A percentile compares a stretch with the other conserved stretches of the same genome.
Evolutionary conservation across 2,888 invertebrate genomes (phyloP).

Genomic region (Emmelina monodactyla): DNA sequence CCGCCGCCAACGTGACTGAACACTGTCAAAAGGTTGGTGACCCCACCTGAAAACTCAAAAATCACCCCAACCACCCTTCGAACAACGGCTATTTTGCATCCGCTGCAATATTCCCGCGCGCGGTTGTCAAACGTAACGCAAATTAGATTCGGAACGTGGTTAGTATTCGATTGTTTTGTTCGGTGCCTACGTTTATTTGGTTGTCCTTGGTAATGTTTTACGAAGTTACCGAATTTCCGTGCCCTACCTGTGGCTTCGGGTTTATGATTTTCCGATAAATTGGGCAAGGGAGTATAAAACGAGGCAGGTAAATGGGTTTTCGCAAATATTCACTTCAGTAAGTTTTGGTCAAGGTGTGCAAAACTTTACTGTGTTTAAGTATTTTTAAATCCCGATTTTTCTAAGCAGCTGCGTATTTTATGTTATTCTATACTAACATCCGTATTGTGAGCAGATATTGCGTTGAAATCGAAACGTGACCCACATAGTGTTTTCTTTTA

Average conservation of each 20-base stretch:
- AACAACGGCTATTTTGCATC: not conserved
- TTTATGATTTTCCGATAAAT: not conserved
- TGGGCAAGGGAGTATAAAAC: not conserved
- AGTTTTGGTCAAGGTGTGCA: slow-evolving; percentile 1
- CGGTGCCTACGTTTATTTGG: slow-evolving; percentile 14
- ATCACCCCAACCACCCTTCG: slow-evolving; percentile 24
- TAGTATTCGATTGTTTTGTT: not conserved
- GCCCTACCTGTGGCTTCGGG: not conserved
- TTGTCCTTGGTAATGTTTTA: not conserved
- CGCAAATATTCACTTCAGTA: not conserved
- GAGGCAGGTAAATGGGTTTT: not conserved
- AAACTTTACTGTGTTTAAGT: no score
- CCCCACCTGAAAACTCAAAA: slow-evolving; percentile 29
- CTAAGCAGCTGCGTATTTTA: no score
- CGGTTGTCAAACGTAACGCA: slow-evolving; percentile 37
- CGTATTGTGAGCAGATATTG: no score
- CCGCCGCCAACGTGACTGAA: slow-evolving; percentile 51
- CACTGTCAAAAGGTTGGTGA: slow-evolving; percentile 66
- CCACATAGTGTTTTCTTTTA: no score
- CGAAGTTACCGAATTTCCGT: not conserved
- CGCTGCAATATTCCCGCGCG: slow-evolving; percentile 26
- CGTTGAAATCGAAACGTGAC: no score
- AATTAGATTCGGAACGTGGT: no score
- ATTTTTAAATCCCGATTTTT: no score
- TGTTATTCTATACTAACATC: no score